Evolutionary conservation across 2,113 vertebrate genomes (phyloP), one percentile per base, ranked within the genome.

Genomic region (Myotis lucifugus): DNA sequence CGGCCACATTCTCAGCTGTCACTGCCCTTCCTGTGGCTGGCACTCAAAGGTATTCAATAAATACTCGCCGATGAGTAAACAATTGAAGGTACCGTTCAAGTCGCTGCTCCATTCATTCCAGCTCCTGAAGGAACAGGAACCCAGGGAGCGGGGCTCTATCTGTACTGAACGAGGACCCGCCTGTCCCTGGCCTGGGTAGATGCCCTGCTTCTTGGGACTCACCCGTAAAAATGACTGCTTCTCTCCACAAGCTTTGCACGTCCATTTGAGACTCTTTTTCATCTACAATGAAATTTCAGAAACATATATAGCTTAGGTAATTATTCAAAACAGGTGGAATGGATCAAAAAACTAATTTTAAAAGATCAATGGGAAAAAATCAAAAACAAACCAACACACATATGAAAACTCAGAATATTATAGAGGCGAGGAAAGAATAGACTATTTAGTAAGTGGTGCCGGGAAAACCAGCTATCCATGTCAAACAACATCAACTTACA

Each of bases 161-260:
- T 37, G 0, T 32, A 4, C 32, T n/a, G 40, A 25, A 21, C 0
- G 46, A 48, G 29, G 74, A 15, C 15, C 61, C 2, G 27, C 66
- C 32, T 14, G 72, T 32, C 48, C 32, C 81, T 10, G 56, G 23
- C 59, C 48, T 5, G 15, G 59, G 13, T 19, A 73, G 64, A 42
- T 0, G 3, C 46, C 46, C 18, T 15, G 14, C 27, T 87, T 42
- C 12, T 34, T 5, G n/a, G 50, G 66, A 90, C 96, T 97, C 73
- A 99, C 99, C 99, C 98, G 99, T 11, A 99, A 78, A 96, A 99
- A 69, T 0, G 99, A 98, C 98, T 99, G 99, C 87, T 99, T 99
- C 97, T 99, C 98, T 50, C 99, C 99, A 97, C 99, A 99, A 87
- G 99, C 95, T 95, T 99, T 99, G 97, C 99, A 99, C 34, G 81